Evolutionary conservation across 2,113 vertebrate genomes (phyloP).

Genomic region (Anolis carolinensis): DNA sequence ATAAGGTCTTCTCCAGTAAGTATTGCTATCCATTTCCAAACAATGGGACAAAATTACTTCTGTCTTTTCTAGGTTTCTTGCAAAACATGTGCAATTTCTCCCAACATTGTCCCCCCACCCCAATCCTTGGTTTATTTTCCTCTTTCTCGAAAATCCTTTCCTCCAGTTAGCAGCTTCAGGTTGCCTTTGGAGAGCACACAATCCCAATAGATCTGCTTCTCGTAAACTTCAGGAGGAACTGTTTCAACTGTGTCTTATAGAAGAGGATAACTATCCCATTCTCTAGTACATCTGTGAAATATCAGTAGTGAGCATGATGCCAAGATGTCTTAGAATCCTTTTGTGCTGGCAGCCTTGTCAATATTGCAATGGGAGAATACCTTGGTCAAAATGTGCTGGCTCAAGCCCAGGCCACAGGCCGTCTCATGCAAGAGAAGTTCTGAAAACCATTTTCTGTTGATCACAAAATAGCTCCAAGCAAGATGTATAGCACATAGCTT

Average conservation of each 20-base stretch:
- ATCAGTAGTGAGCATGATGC: background rate
- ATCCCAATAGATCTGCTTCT: background rate
- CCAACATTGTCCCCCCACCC: background rate
- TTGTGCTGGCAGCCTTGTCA: conserved; percentile 16
- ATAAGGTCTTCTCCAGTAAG: background rate
- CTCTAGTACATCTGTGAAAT: background rate
- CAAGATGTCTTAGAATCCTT: background rate
- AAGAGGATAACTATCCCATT: background rate
- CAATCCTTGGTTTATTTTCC: background rate
- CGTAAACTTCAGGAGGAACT: background rate
- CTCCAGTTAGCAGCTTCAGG: background rate
- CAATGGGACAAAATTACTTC: background rate
- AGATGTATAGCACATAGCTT: background rate
- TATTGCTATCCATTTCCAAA: background rate
- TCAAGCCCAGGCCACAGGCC: background rate
- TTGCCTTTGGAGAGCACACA: background rate
- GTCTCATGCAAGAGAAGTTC: background rate
- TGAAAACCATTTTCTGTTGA: conserved; percentile 3
- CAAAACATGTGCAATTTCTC: background rate
- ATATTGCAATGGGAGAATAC: background rate
- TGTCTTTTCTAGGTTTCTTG: conserved; percentile 19
- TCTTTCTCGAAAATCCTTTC: background rate
- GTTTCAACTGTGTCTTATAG: background rate
- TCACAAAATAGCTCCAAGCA: background rate
- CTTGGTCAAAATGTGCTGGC: background rate